Base-by-base conservation (phyloP, 2,113 vertebrate genomes). In the Oreochromis aureus region DNA sequence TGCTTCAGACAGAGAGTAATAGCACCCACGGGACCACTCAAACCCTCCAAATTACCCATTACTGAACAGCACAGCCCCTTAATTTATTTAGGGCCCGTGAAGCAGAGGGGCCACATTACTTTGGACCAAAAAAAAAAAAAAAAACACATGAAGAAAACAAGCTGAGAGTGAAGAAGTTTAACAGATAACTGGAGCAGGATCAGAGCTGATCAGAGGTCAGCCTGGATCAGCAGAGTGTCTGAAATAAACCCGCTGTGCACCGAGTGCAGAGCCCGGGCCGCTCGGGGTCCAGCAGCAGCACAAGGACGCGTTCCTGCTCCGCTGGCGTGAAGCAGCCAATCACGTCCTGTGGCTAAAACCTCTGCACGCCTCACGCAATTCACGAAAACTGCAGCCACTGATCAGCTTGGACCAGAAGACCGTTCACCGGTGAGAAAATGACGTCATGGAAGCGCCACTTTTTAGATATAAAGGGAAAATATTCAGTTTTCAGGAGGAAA, bases 21-120 rank as follows among this genome's bases (percentile, higher is more conserved):
- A 27, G 80, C 80, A 3, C 89, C 89, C 85, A 3, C 1, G 83
- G 85, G 91, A 51, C 34, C 12, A 44, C 27, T 89, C 51, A 46
- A 24, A 59, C 18, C 66, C 80, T 27, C 51, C 63, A 80, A 56
- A 85, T 24, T 9, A 41, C 69, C 87, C 78, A 58, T 89, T 83
- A 88, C 71, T 7, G 54, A 36, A 58, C 66, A 54, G 5, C 10
- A 4, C 7, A n/a, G 81, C 10, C 27, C 69, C 58, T 86, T 80
- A 6, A 58, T 80, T 69, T 58, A 80, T 66, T 51, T 18, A 12
- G 36, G 80, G n/a, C 53, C 32, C 7, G 19, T 11, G 76, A 54
- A 83, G 71, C 13, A 4, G 16, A 59, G 79, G 24, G 5, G 66
- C 54, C 54, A 2, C 36, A 10, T 9, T 32, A 36, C 48, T 22